These are phyloP conservation scores for Danio rerio DNA, from an alignment of 2,113 vertebrate genomes.

Conservation along the genomic window GRCz12tu NC_133193.1:3003501-3004000, in stretches of 20 bases:
- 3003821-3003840: not conserved
- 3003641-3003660: not conserved
- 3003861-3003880: too few species aligned
- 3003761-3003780: not conserved
- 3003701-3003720: not conserved
- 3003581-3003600: not conserved
- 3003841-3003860: too few species aligned
- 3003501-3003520: too few species aligned
- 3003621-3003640: not conserved
- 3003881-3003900: too few species aligned
- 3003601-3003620: not conserved
- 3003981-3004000: too few species aligned
- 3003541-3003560: not conserved
- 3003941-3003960: too few species aligned
- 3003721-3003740: too few species aligned
- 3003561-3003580: too few species aligned
- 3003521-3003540: not conserved
- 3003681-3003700: not conserved
- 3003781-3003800: not conserved
- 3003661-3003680: conserved; percentile 1
- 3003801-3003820: not conserved
- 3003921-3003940: too few species aligned
- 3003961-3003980: too few species aligned
- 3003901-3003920: too few species aligned
- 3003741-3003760: too few species aligned